Base-by-base conservation (phyloP, 2,888 invertebrate species). In the Drosophila multiciliata region DNA sequence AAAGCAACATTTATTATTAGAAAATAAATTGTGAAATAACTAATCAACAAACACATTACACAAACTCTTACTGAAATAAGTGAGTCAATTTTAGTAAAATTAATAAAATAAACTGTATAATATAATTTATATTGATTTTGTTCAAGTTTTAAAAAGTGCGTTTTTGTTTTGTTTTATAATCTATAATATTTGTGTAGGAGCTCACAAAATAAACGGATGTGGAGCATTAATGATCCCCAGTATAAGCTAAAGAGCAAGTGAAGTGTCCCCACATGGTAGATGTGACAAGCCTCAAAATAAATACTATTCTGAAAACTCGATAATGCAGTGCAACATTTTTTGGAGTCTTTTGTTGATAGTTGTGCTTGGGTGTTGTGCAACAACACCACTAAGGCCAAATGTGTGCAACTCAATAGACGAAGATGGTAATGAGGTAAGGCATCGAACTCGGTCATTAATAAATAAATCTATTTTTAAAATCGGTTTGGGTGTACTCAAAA, bases 121-220 rank as follows among this genome's bases (percentile, higher is more conserved):
- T 20, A 3, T 32, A 7, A 7, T 33, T 32, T 15, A 15, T 17
- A 42, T 42, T 11, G 42, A 4, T 17, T 17, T 23, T 50, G 11
- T 32, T 50, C 12, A 20, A 23, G 11, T 45, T 4, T 48, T 17
- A 26, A 5, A 26, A 9, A 15, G 3, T 15, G 26, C 7, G 15
- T 15, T 26, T 48, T 12, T 3, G n/a, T 12, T 20, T 32, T 52
- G n/a, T 11, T 0, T 32, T 26, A 26, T 26, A 26, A 33, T 35
- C 0, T 36, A 9, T 2, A n/a, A 9, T 38, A 23, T 63, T 57
- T 68, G 29, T 29, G 0, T 11, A 8, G 12, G 32, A 55, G 15
- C 36, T 70, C 59, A 60, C 71, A 15, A 35, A 52, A 15, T 48
- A 26, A 70, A 49, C 72, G 60, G 61, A 71, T 42, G 72, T 8